These are phyloP conservation scores for Hemicordylus capensis DNA, from an alignment of 2,113 vertebrate genomes.

Conservation along the genomic window DNA sequence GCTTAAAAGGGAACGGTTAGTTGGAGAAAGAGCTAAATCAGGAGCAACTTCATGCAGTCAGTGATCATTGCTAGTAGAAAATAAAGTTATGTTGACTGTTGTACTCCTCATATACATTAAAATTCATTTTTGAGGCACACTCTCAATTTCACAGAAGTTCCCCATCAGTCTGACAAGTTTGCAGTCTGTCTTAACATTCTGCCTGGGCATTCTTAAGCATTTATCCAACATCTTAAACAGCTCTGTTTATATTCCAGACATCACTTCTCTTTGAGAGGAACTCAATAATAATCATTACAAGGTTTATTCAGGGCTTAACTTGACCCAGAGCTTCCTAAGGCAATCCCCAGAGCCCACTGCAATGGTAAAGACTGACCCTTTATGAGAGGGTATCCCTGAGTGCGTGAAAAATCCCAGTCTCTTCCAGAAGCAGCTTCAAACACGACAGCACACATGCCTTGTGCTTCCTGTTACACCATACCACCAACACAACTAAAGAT, in stretches of 20 bases:
- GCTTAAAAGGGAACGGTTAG: slow-evolving; percentile 40
- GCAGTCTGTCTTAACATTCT: slow-evolving; percentile 16
- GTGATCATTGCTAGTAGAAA: slow-evolving; percentile 14
- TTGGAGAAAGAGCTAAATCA: slow-evolving; percentile 21
- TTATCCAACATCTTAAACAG: neutral
- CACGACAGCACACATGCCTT: neutral
- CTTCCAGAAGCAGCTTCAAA: neutral
- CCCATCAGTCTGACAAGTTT: slow-evolving; percentile 10
- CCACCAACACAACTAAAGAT: neutral
- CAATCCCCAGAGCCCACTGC: neutral
- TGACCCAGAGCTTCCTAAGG: neutral
- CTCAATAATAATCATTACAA: neutral
- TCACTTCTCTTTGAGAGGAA: neutral
- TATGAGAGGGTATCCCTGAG: neutral
- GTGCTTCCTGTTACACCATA: neutral
- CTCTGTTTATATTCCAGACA: neutral
- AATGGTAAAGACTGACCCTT: neutral
- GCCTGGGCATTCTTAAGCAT: neutral
- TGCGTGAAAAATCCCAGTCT: neutral
- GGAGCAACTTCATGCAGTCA: slow-evolving; percentile 36
- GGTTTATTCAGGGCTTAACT: neutral
- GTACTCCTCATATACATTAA: neutral
- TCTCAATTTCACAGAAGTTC: neutral
- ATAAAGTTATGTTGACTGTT: slow-evolving; percentile 1
- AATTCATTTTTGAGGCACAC: neutral